Conservation (phyloP, 2,888 invertebrate genomes). For the Pediacus dermestoides region DNA sequence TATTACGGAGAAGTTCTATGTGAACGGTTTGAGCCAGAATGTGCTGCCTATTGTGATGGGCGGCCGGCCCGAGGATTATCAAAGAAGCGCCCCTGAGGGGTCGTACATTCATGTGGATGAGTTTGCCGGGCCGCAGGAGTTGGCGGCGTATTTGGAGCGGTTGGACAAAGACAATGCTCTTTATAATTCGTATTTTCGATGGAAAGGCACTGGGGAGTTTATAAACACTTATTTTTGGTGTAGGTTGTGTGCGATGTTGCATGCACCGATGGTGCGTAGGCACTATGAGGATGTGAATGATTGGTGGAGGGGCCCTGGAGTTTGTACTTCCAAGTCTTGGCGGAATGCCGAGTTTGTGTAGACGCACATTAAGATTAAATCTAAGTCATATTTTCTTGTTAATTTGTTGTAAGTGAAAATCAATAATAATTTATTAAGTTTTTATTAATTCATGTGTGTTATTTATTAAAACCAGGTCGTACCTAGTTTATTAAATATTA, state of each 20-base stretch:
- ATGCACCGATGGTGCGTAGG: conserved; percentile 57
- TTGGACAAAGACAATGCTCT: conserved; percentile 83
- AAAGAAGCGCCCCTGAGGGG: conserved; percentile 78
- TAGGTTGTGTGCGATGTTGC: conserved; percentile 80
- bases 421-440: conserved; percentile 36
- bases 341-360: conserved; percentile 40
- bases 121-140: conserved; percentile 79
- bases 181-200: conserved; percentile 91
- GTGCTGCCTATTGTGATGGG: conserved; percentile 96
- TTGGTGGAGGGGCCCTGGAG: conserved; percentile 85
- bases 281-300: conserved; percentile 81
- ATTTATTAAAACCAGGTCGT: too few species aligned
- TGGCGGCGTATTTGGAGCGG: conserved; percentile 81
- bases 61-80: conserved; percentile 87
- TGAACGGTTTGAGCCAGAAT: conserved; percentile 84
- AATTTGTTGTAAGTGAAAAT: conserved; percentile 33
- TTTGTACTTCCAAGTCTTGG: conserved; percentile 76
- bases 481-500: too few species aligned
- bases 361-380: conserved; percentile 21
- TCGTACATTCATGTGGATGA: conserved; percentile 96
- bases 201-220: conserved; percentile 91
- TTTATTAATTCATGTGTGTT: too few species aligned
- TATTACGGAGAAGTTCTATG: conserved; percentile 95
- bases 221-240: conserved; percentile 96
- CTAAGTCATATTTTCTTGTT: conserved; percentile 29